Evolutionary conservation across 2,888 invertebrate species (phyloP).

Genomic region (Ichneumoninae sp.): DNA sequence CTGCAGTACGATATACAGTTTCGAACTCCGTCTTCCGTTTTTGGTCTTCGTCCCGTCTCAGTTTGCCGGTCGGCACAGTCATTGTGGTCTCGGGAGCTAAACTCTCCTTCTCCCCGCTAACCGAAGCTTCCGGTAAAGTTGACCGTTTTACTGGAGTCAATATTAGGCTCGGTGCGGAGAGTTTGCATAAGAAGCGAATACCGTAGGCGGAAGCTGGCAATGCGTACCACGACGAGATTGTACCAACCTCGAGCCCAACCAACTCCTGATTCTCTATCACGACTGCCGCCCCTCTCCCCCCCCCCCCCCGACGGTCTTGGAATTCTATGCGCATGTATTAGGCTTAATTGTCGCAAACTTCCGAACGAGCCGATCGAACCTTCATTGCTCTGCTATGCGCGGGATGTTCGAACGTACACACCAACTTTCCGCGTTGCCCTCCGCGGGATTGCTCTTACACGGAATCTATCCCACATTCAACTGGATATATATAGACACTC

Average conservation of each 20-base stretch:
- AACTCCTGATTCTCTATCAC: neutral
- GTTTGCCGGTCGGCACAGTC: neutral
- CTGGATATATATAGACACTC: conserved; percentile 3
- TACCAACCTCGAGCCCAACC: neutral
- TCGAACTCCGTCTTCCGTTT: conserved; percentile 31
- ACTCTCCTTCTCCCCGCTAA: neutral
- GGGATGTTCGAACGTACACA: conserved; percentile 44
- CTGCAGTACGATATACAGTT: neutral
- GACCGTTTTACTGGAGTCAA: conserved; percentile 1
- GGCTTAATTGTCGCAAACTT: conserved; percentile 63
- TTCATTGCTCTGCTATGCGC: conserved; percentile 30
- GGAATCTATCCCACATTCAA: conserved; percentile 8
- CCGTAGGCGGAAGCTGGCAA: neutral
- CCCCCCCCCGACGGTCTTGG: conserved; percentile 15
- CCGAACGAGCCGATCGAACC: conserved; percentile 58
- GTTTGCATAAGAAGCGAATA: neutral
- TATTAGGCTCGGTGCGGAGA: neutral
- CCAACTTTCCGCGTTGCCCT: conserved; percentile 44
- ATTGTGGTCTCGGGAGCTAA: conserved; percentile 17
- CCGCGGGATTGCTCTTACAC: conserved; percentile 46
- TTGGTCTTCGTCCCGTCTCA: conserved; percentile 27
- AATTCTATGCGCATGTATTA: conserved; percentile 65
- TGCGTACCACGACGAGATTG: neutral
- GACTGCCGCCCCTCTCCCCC: neutral
- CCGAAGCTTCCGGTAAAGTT: neutral